Evolutionary conservation across 2,888 invertebrate species (phyloP).

Genomic region (Drosophila aldrichi): DNA sequence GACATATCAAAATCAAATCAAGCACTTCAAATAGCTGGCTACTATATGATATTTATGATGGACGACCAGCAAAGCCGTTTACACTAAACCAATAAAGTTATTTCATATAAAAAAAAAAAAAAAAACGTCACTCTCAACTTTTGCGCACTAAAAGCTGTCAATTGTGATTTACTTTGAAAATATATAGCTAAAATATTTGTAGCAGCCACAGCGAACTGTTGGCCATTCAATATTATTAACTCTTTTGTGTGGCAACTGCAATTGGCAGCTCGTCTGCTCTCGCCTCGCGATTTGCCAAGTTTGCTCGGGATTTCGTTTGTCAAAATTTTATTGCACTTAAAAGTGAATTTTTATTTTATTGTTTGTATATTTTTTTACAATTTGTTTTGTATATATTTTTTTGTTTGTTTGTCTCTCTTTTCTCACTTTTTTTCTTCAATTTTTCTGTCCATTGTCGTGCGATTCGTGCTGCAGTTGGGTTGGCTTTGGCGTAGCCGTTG

Average conservation of each 20-base stretch:
- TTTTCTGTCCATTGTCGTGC: conserved; percentile 31
- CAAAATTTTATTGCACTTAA: conserved; percentile 62
- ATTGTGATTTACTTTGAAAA: not conserved
- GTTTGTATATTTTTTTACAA: not conserved
- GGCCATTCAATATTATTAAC: conserved; percentile 17
- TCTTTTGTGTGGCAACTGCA: conserved; percentile 31
- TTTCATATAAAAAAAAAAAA: not conserved
- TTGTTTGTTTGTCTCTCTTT: conserved; percentile 3
- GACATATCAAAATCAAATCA: not conserved
- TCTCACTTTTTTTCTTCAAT: conserved; percentile 8
- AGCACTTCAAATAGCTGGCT: not conserved
- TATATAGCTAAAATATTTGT: not conserved
- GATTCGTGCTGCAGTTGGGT: conserved; percentile 36
- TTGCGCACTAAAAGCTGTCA: not conserved
- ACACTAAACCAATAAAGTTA: not conserved
- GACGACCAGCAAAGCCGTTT: not conserved
- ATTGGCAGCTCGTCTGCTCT: conserved; percentile 5
- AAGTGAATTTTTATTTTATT: conserved; percentile 26
- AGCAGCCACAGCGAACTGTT: not conserved
- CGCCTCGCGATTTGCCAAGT: conserved; percentile 9
- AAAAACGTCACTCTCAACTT: not conserved
- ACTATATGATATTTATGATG: not conserved
- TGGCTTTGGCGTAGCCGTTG: conserved; percentile 32
- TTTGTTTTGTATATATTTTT: not conserved
- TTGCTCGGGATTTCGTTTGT: conserved; percentile 58